Base-by-base conservation (phyloP, 2,888 invertebrate species). In the Diarsia mendica region DNA sequence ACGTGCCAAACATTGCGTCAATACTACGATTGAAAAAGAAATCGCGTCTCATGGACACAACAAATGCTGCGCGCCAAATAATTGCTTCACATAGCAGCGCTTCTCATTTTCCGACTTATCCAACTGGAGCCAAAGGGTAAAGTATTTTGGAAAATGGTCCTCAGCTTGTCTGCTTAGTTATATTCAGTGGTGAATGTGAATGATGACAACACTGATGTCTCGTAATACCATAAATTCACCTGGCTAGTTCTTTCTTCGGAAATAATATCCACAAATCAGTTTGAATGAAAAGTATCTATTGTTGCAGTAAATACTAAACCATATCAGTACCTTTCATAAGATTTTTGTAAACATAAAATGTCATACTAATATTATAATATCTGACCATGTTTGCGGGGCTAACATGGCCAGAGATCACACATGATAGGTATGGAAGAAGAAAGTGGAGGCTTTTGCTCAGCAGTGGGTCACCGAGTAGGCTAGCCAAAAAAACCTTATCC, bases 1-100 rank as follows among this genome's bases (percentile, higher is more conserved):
- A 97, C 79, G 96, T 98, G 77, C 97, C 98, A 46, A 97, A 96
- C 55, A 96, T 97, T 67, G 97, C 97, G 0, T 97, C 97, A 80
- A 94, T 97, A 82, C 90, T 98, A 64, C 96, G 97, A 81, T 93
- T 97, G 88, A 97, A 97, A 90, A 95, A 97, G 92, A 94, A 97
- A 92, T 94, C 97, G 44, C 92, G 97, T 65, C 92, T 98, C 44
- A 97, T 97, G 93, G 97, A 97, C 80, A 97, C 97, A 10, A 97
- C 97, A 0, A 97, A 96, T 76, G 95, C 96, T 13, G 97, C 97
- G 18, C 94, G 97, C 53, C 97, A 97, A 89, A 96, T 97, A 67
- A 97, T 97, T 23, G 96, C 96, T 2, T 96, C 96, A 3, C 96
- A 97, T 61, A 97, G 96, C 87, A 97, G 94, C 95, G 95, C 85